Conservation (phyloP, 2,888 invertebrate genomes). For the Imbricaverruca yamaguchii region DNA sequence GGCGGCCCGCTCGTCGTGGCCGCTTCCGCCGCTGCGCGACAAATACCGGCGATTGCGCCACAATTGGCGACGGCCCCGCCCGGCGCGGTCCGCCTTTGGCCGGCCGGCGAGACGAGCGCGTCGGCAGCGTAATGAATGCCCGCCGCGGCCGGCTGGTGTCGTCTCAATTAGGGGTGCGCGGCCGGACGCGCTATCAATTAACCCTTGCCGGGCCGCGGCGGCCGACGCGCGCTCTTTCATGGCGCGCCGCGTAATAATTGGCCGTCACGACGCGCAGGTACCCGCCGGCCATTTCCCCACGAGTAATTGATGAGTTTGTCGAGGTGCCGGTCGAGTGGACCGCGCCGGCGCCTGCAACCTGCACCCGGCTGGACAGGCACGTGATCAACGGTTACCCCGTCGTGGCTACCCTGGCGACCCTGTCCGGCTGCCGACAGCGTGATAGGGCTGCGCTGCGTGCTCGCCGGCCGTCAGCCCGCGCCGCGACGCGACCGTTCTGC, state of each 20-base stretch:
- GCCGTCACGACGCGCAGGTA: background rate
- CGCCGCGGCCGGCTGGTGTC: background rate
- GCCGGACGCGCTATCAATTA: background rate
- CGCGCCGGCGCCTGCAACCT: too few species aligned
- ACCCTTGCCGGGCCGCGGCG: background rate
- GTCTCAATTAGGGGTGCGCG: constrained; percentile 10
- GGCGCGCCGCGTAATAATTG: background rate
- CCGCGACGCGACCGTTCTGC: too few species aligned
- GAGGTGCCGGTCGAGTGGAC: too few species aligned
- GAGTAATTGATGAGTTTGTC: background rate
- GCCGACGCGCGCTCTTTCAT: background rate
- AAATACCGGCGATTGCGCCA: background rate
- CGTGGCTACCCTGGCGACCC: too few species aligned
- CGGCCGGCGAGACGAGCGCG: background rate
- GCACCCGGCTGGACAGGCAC: too few species aligned
- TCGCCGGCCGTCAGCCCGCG: too few species aligned
- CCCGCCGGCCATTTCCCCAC: background rate
- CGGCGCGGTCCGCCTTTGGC: background rate
- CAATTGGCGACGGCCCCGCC: background rate
- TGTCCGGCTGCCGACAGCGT: too few species aligned
- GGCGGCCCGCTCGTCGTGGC: background rate
- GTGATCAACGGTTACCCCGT: too few species aligned
- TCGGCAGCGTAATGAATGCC: constrained; percentile 1
- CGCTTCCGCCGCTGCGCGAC: constrained; percentile 2
- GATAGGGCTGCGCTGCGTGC: too few species aligned